Evolutionary conservation across 1,140 invertebrate genomes (phyloP).

Genomic region (Acromyrmex heyeri): DNA sequence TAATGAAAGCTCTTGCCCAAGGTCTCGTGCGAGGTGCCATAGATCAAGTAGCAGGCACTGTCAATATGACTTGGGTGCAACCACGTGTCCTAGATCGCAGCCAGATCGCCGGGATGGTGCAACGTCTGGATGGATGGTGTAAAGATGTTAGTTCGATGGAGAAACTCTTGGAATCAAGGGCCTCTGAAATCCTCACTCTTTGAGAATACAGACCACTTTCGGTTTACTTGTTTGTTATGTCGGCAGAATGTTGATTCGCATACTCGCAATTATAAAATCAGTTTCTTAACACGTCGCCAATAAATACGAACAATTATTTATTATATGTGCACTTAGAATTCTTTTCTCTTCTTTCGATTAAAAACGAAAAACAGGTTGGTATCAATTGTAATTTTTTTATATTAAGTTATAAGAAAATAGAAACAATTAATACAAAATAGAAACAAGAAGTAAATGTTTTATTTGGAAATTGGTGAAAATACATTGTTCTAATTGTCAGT

Average conservation of each 20-base stretch:
- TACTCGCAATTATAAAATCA: constrained; percentile 27
- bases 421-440: background rate
- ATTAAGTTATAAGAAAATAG: background rate
- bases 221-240: constrained; percentile 23
- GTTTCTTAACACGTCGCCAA: constrained; percentile 25
- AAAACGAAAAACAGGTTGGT: background rate
- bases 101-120: constrained; percentile 93
- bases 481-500: constrained; percentile 24
- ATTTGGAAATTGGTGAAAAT: constrained; percentile 50
- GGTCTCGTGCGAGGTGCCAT: constrained; percentile 97
- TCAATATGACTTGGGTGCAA: constrained; percentile 94
- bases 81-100: constrained; percentile 94
- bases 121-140: constrained; percentile 93
- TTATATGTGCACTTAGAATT: background rate
- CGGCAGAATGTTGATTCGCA: background rate
- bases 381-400: background rate
- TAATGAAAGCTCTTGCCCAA: constrained; percentile 99
- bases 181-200: constrained; percentile 93
- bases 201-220: constrained; percentile 80
- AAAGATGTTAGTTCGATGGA: constrained; percentile 94
- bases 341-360: background rate
- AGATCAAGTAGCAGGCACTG: constrained; percentile 95
- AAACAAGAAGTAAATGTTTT: constrained; percentile 49
- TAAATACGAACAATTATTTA: constrained; percentile 53
- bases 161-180: constrained; percentile 92